Evolutionary conservation across 2,888 invertebrate species (phyloP).

Genomic region (Kryphioiulus occultus): DNA sequence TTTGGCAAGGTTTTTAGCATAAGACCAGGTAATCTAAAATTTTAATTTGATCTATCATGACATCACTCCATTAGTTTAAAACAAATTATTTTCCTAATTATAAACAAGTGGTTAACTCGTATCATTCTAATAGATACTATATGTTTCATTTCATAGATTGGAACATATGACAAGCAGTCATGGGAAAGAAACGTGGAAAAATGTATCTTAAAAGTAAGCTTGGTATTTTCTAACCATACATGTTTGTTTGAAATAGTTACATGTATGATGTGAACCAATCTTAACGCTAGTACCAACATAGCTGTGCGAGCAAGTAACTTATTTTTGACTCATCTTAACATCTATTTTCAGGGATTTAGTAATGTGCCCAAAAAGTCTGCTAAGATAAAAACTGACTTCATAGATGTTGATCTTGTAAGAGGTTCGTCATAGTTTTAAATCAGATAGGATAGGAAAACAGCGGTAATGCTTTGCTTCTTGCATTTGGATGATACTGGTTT

Average conservation of each 20-base stretch:
- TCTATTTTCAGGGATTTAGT: slow-evolving; percentile 73
- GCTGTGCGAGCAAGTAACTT: neutral
- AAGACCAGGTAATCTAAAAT: neutral
- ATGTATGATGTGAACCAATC: neutral
- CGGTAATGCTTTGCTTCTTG: no score
- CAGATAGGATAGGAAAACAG: no score
- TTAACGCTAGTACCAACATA: neutral
- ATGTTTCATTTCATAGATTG: slow-evolving; percentile 71
- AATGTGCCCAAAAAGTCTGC: slow-evolving; percentile 81
- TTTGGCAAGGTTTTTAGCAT: no score
- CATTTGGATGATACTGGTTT: no score
- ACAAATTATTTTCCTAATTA: no score
- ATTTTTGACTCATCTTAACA: slow-evolving; percentile 26
- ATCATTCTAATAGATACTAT: neutral
- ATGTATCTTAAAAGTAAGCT: slow-evolving; percentile 72
- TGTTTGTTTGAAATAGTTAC: neutral
- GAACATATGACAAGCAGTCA: slow-evolving; percentile 95
- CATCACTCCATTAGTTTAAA: no score
- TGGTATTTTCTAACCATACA: neutral
- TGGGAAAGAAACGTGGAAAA: slow-evolving; percentile 97
- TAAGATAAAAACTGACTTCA: slow-evolving; percentile 86
- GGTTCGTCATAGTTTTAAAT: slow-evolving; percentile 67
- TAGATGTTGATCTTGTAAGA: slow-evolving; percentile 95
- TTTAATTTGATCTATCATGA: neutral
- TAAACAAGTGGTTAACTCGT: no score